These are phyloP conservation scores for Orcinus orca DNA, from an alignment of 2,113 vertebrate species.

Conservation along the genomic window DNA sequence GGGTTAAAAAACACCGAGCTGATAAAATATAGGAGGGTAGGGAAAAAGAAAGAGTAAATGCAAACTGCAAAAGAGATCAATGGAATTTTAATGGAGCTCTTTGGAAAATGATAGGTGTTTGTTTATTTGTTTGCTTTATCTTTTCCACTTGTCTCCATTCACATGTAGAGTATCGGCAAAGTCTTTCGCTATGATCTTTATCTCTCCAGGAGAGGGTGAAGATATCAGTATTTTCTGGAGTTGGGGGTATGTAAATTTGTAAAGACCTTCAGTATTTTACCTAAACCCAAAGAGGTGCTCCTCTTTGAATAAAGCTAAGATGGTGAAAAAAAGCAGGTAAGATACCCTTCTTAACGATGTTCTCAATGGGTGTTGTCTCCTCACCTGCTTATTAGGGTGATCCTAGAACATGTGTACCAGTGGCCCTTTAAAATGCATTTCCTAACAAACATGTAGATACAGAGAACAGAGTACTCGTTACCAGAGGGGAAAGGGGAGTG, in stretches of 20 bases:
- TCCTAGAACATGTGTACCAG: too few relatives aligned
- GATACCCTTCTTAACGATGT: not conserved
- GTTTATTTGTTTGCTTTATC: not conserved
- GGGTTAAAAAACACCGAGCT: too few relatives aligned
- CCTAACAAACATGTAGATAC: too few relatives aligned
- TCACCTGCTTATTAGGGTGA: not conserved
- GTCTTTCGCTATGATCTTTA: too few relatives aligned
- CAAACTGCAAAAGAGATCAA: not conserved
- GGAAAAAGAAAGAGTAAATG: not conserved
- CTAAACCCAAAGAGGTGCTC: fast-evolving
- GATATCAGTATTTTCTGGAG: not conserved
- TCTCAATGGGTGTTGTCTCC: too few relatives aligned
- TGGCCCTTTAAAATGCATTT: not conserved
- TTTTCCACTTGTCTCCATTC: not conserved
- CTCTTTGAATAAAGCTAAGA: not conserved
- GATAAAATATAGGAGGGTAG: not conserved
- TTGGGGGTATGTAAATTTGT: not conserved
- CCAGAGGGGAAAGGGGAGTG: too few relatives aligned
- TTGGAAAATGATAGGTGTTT: not conserved
- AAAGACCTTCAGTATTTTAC: not conserved
- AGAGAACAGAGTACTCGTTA: too few relatives aligned
- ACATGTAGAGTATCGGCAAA: fast-evolving
- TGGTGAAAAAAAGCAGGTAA: not conserved
- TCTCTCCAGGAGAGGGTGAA: not conserved
- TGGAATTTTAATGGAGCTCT: not conserved